Conservation (phyloP, 2,113 vertebrate species). For the Monarcha castaneiventris region DNA sequence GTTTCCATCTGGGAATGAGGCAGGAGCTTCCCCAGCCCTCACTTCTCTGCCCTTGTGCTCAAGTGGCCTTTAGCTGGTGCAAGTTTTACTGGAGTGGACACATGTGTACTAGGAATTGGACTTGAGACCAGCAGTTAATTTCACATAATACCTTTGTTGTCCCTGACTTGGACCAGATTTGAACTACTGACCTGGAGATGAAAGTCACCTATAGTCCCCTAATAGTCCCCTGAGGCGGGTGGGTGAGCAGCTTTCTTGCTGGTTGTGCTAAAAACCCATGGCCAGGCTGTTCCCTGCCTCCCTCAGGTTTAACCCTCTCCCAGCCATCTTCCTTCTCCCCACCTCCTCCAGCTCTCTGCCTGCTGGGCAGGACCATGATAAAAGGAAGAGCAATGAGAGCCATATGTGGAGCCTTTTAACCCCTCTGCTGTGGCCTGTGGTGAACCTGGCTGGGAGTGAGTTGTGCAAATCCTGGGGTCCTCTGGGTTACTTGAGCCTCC, state of each 20-base stretch:
- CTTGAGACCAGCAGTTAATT: constrained; percentile 56
- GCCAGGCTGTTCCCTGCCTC: neutral
- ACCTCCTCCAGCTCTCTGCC: constrained; percentile 1
- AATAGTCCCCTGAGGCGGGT: neutral
- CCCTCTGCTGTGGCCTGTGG: neutral
- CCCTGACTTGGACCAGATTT: constrained; percentile 36
- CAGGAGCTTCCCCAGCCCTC: neutral
- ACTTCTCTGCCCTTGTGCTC: neutral
- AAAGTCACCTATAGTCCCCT: constrained; percentile 14
- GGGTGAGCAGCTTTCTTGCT: neutral
- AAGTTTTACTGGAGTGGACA: neutral
- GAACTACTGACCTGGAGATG: constrained; percentile 52
- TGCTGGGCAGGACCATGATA: constrained; percentile 23
- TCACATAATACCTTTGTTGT: constrained; percentile 56
- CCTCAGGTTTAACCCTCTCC: constrained; percentile 28
- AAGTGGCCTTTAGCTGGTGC: neutral
- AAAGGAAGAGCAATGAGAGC: constrained; percentile 39
- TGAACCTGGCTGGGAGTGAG: neutral
- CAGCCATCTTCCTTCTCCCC: neutral
- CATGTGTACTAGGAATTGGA: constrained; percentile 44
- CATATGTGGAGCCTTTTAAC: constrained; percentile 18
- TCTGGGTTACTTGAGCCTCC: neutral
- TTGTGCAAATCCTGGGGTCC: neutral
- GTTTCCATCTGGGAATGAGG: neutral
- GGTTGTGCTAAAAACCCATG: neutral